Evolutionary conservation across 2,888 invertebrate genomes (phyloP).

Genomic region (Rotaria sp.): DNA sequence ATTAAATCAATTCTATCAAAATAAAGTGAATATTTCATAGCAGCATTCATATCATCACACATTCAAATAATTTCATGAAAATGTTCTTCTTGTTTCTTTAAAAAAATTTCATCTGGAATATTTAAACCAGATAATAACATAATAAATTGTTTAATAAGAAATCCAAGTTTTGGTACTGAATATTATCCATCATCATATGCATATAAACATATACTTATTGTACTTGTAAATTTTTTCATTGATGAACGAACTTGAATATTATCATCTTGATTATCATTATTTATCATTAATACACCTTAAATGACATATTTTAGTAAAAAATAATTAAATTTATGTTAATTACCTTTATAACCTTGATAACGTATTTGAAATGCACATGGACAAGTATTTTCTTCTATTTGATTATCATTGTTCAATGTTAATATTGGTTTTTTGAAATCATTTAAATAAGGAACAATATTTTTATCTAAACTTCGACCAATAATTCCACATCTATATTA

Average conservation of each 20-base stretch:
- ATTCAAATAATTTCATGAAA: neutral
- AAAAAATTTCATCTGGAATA: neutral
- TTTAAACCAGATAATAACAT: neutral
- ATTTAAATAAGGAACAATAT: neutral
- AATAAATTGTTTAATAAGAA: neutral
- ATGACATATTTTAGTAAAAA: neutral
- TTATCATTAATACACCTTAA: neutral
- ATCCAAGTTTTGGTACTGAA: neutral
- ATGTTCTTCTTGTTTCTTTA: neutral
- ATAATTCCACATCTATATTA: neutral
- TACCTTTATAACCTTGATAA: constrained; percentile 13
- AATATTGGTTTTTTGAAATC: neutral
- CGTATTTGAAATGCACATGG: constrained; percentile 16
- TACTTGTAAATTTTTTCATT: neutral
- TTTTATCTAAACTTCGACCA: neutral
- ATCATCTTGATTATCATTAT: neutral
- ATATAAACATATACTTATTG: neutral
- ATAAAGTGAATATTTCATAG: neutral
- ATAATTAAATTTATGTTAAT: neutral
- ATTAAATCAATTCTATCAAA: neutral
- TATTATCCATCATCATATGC: neutral
- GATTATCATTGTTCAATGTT: neutral
- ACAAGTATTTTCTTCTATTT: neutral
- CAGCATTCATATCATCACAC: neutral
- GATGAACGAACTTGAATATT: neutral